Evolutionary conservation across 2,797 vertebrate genomes (phyloP).

Genomic region (Champsocephalus esox): DNA sequence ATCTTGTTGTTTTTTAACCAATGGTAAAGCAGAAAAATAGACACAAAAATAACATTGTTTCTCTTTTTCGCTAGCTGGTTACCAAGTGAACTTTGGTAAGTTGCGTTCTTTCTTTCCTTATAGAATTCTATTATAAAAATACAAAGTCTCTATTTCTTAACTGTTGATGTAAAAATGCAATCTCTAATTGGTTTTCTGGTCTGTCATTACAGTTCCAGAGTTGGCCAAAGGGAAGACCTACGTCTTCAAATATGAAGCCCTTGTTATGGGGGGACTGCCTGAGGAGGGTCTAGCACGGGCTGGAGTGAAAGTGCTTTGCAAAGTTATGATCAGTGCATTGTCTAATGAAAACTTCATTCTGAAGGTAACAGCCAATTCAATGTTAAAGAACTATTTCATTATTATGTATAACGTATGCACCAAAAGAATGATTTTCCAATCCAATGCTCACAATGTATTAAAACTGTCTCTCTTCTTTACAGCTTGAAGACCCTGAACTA

Average conservation of each 20-base stretch:
- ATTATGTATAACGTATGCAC: neutral
- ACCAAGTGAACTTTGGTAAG: constrained; percentile 77
- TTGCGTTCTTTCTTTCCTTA: neutral
- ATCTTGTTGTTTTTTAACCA: neutral
- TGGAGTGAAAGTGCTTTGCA: constrained; percentile 86
- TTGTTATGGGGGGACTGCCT: constrained; percentile 80
- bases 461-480: constrained; percentile 26
- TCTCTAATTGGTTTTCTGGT: neutral
- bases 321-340: constrained; percentile 81
- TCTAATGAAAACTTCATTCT: constrained; percentile 77
- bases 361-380: constrained; percentile 77
- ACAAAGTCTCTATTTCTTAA: neutral
- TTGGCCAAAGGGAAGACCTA: constrained; percentile 79
- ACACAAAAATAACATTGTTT: constrained; percentile 17
- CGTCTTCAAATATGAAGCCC: constrained; percentile 84
- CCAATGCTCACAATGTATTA: neutral
- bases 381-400: neutral
- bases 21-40: neutral
- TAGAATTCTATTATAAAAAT: neutral
- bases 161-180: neutral
- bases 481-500: constrained; percentile 81
- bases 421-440: neutral
- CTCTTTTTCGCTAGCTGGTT: constrained; percentile 66
- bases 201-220: constrained; percentile 72
- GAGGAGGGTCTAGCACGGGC: constrained; percentile 84